Evolutionary conservation across 2,797 vertebrate species (phyloP), one percentile per base, ranked within the genome.

Genomic region (Macropus fuliginosus): DNA sequence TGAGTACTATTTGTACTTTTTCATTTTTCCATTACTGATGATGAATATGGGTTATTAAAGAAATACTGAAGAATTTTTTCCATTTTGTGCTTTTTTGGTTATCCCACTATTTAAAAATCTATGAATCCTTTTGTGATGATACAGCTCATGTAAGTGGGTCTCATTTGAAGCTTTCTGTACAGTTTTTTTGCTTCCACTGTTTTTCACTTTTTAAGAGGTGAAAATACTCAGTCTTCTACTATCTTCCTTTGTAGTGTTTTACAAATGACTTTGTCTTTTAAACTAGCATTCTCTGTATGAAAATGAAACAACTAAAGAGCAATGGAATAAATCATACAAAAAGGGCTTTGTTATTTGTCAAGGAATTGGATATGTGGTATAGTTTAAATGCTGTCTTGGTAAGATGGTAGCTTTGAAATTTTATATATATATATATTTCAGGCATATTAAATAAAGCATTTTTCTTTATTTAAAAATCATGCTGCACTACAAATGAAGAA

Each of bases 341-440:
- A 92, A 27, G 94, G 91, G 24, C 89, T n/a, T 93, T 66, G 34
- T 94, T 62, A 92, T 94, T 95, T 95, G 55, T 55, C 24, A 96
- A 94, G 94, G 66, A 92, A 81, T n/a, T 95, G 62, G 94, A 4
- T 94, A 92, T 87, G 91, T 1, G 29, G 6, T 94, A n/a, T 91
- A 87, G 27, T 12, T 6, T 81, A 96, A 40, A 87, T 90, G 92
- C 1, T 95, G 55, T 54, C 16, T 92, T 94, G 11, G 54, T 29
- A 21, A 96, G 9, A 4, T 66, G 46, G 94, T 14, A 81, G 28
- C 50, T 13, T 91, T 91, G 29, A 40, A 87, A 57, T 50, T 50
- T 50, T 46, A 46, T 46, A 46, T 46, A 46, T 46, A 50, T n/a
- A 92, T 40, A 4, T 57, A 89, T 55, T 92, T 92, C 46, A 96